Evolutionary conservation across 2,888 invertebrate species (phyloP).

Genomic region (Heliconius erato): DNA sequence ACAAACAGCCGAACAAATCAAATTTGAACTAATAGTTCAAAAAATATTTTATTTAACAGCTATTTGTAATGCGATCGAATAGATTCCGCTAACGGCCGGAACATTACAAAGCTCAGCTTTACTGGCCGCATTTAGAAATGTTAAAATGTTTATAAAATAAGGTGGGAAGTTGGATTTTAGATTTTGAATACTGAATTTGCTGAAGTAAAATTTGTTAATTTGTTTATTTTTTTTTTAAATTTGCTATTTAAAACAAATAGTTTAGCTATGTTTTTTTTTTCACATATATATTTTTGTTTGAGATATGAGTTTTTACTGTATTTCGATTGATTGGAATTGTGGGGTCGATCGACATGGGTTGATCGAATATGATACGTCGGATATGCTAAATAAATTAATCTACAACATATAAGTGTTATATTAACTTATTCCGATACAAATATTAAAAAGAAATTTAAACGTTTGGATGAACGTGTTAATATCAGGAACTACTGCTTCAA

Average conservation of each 20-base stretch:
- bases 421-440: too few relatives aligned
- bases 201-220: neutral
- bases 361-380: too few relatives aligned
- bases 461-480: neutral
- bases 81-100: constrained; percentile 52
- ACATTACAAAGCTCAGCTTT: constrained; percentile 55
- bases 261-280: neutral
- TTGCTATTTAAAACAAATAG: neutral
- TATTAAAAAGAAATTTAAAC: too few relatives aligned
- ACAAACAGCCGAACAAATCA: constrained; percentile 41
- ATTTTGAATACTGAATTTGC: constrained; percentile 39
- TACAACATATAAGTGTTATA: too few relatives aligned
- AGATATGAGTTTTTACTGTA: neutral
- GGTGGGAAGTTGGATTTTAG: constrained; percentile 52
- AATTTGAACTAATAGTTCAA: constrained; percentile 34
- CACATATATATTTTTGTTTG: neutral
- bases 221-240: neutral
- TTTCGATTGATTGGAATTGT: neutral
- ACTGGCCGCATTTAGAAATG: constrained; percentile 52
- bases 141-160: constrained; percentile 54
- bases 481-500: neutral
- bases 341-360: too few relatives aligned
- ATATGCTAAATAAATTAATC: too few relatives aligned
- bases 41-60: constrained; percentile 48
- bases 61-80: constrained; percentile 49